Conservation (phyloP, 2,888 invertebrate species). For the Hylaea fasciaria region DNA sequence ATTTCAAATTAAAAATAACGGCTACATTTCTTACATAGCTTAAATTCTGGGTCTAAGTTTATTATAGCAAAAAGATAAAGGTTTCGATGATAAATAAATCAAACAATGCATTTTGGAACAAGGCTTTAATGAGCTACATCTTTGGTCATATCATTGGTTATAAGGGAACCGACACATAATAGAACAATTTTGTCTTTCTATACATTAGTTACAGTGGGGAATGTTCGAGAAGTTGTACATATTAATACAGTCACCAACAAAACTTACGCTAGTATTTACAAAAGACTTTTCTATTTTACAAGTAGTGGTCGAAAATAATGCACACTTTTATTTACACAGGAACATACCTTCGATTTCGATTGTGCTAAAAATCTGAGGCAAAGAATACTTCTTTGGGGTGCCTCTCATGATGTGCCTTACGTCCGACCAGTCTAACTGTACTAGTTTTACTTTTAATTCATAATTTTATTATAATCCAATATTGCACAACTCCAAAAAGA, state of each 20-base stretch:
- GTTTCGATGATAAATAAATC: slow-evolving; percentile 42
- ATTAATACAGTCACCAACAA: slow-evolving; percentile 53
- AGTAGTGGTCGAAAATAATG: slow-evolving; percentile 2
- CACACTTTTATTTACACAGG: background rate
- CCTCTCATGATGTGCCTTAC: background rate
- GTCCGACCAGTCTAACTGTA: background rate
- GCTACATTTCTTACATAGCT: too few species aligned
- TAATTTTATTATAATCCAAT: background rate
- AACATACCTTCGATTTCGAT: background rate
- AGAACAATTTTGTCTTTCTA: slow-evolving; percentile 24
- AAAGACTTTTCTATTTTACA: slow-evolving; percentile 2
- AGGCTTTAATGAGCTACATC: slow-evolving; percentile 84
- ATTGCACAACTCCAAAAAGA: slow-evolving; percentile 14
- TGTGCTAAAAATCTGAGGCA: too few species aligned
- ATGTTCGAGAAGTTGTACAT: slow-evolving; percentile 30
- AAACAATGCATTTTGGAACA: slow-evolving; percentile 68
- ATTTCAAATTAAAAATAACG: too few species aligned
- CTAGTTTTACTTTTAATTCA: background rate
- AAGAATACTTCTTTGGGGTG: too few species aligned
- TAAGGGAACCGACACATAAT: slow-evolving; percentile 64
- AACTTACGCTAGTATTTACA: slow-evolving; percentile 36
- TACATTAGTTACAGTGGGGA: slow-evolving; percentile 29
- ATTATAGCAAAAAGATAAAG: too few species aligned
- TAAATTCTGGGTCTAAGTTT: too few species aligned
- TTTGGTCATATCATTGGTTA: slow-evolving; percentile 89